phyloP scores from a whole-genome alignment of 2,797 vertebrate species.

The Pampus argenteus region DNA sequence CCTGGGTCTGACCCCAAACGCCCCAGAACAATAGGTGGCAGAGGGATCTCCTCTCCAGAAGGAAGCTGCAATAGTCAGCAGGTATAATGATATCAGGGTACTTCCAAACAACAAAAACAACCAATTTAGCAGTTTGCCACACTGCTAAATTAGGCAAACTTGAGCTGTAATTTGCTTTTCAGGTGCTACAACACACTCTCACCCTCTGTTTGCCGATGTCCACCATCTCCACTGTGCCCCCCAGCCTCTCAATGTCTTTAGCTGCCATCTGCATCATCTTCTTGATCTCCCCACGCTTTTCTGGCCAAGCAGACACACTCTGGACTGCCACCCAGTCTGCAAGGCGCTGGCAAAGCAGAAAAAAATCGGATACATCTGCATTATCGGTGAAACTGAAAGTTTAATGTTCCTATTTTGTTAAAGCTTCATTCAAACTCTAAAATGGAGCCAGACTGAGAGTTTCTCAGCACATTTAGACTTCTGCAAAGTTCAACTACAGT shows the following conservation, averaged over 20 bases:
- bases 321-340: conserved; percentile 93
- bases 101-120: background rate
- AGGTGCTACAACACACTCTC: background rate
- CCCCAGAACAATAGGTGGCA: conserved; percentile 94
- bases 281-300: conserved; percentile 93
- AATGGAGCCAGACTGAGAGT: background rate
- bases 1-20: conserved; percentile 89
- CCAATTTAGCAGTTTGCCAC: too few relatives aligned
- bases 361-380: fast-evolving
- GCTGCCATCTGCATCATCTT: conserved; percentile 95
- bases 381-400: background rate
- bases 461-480: background rate
- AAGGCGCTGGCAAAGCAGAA: conserved; percentile 83
- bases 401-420: background rate
- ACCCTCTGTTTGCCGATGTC: conserved; percentile 94
- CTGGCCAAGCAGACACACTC: conserved; percentile 96
- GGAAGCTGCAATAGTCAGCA: conserved; percentile 83
- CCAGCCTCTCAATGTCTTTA: conserved; percentile 89
- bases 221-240: conserved; percentile 89
- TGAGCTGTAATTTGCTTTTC: too few relatives aligned
- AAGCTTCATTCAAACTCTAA: background rate
- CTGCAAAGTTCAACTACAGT: background rate
- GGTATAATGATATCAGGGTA: background rate
- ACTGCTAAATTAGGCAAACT: background rate
- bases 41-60: conserved; percentile 90